Evolutionary conservation across 2,113 vertebrate species (phyloP), one percentile per base, ranked within the genome.

Genomic region (Bothrops jararaca): DNA sequence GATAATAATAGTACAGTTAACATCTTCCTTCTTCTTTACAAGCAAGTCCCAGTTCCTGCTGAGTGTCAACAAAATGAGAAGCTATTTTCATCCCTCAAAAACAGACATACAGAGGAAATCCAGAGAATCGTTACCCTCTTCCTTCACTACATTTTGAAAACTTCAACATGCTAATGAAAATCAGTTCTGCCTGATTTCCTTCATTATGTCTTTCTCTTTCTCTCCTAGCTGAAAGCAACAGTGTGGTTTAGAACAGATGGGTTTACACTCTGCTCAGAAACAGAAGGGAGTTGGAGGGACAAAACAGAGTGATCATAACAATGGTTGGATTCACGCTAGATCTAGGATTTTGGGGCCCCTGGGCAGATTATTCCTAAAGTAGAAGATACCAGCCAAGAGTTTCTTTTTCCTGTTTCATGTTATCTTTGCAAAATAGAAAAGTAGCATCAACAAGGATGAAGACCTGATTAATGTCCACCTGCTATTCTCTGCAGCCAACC

Each of bases 111-210:
- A 92, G 9, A 22, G n/a, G 88, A 86, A 90, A 60, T 12, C 29
- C 29, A 86, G n/a, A 80, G 53, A 92, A 26, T 90, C 23, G 8
- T 64, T 92, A 86, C 10, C 39, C 88, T 29, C 20, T 48, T 92
- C 45, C 53, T 86, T 90, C 88, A 86, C 39, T n/a, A 86, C 56
- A 64, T 89, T 91, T 85, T 85, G 29, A 89, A 92, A 57, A 34
- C 87, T 58, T 90, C 88, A 60, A 60, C 48, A 89, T 89, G 92
- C 20, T 92, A 85, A 89, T 89, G 88, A 92, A 89, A 89, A 89
- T 92, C 74, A 86, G 87, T 48, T 91, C 87, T 86, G 74, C 24
- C 48, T n/a, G 5, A 42, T 80, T 89, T 53, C 69, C 10, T 29
- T 60, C 23, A 88, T 23, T 29, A 54, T 26, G 56, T 45, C 69